Conservation (phyloP, 2,797 vertebrate genomes). For the Sitta carolinensis region DNA sequence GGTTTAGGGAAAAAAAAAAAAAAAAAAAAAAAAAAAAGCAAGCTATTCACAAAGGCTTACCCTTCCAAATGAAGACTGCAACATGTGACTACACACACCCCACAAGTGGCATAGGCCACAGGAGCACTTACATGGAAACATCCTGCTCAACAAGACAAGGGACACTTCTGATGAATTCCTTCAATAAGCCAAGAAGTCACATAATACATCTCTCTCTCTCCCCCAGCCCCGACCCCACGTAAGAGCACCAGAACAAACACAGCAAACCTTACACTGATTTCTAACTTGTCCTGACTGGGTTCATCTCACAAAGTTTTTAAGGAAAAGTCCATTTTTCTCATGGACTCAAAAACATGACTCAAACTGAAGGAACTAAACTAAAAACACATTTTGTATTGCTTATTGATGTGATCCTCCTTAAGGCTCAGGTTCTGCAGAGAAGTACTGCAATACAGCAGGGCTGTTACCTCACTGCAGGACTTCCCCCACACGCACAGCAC, state of each 20-base stretch:
- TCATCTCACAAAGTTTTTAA: neutral
- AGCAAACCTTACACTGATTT: neutral
- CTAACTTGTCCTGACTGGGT: neutral
- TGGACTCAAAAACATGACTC: fast-evolving
- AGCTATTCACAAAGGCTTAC: neutral
- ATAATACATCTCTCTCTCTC: neutral
- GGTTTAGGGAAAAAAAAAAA: neutral
- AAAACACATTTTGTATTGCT: neutral
- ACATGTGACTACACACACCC: fast-evolving
- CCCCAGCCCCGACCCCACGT: fast-evolving
- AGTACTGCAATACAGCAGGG: neutral
- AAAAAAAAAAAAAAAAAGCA: neutral
- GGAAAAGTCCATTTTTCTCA: neutral
- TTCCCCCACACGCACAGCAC: fast-evolving
- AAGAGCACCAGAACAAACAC: neutral
- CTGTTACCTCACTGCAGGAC: neutral
- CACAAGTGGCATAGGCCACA: fast-evolving
- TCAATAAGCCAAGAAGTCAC: neutral
- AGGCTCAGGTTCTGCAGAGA: neutral
- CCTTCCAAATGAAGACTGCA: neutral
- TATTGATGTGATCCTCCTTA: neutral
- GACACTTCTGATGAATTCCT: neutral
- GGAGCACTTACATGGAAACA: neutral
- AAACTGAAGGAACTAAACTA: neutral
- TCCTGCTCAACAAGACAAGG: neutral